These are phyloP conservation scores for Cantharis lateralis DNA, from an alignment of 2,888 invertebrate species.

Conservation along the genomic window DNA sequence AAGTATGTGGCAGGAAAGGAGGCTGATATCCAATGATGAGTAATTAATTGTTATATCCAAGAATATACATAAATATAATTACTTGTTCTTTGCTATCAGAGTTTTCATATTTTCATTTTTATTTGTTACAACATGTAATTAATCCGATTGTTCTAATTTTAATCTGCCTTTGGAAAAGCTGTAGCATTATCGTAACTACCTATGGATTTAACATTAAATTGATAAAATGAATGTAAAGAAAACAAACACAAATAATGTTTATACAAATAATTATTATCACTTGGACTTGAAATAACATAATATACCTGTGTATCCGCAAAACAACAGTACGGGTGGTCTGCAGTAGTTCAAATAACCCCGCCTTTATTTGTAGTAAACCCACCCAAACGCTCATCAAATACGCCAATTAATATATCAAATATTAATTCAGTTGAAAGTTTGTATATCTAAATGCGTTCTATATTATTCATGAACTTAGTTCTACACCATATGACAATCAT, in stretches of 20 bases:
- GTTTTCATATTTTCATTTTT: neutral
- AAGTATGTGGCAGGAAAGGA: too few species aligned
- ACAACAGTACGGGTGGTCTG: conserved; percentile 44
- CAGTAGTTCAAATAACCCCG: conserved; percentile 45
- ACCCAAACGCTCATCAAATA: conserved; percentile 46
- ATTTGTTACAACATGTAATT: neutral
- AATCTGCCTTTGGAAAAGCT: neutral
- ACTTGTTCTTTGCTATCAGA: too few species aligned
- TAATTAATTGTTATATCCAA: too few species aligned
- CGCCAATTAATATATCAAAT: conserved; percentile 49
- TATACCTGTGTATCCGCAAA: conserved; percentile 11
- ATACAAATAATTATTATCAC: conserved; percentile 24
- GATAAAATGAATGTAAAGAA: conserved; percentile 5
- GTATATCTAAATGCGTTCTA: conserved; percentile 23
- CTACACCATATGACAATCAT: neutral
- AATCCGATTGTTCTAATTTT: neutral
- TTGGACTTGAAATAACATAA: conserved; percentile 16
- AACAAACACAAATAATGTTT: conserved; percentile 12
- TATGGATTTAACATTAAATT: neutral
- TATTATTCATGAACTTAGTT: conserved; percentile 21
- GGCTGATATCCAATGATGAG: too few species aligned
- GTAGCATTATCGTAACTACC: neutral
- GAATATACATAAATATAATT: too few species aligned
- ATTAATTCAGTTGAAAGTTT: conserved; percentile 37
- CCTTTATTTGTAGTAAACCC: conserved; percentile 49